Conservation (phyloP, 2,113 vertebrate genomes). For the Sebastes fasciatus region DNA sequence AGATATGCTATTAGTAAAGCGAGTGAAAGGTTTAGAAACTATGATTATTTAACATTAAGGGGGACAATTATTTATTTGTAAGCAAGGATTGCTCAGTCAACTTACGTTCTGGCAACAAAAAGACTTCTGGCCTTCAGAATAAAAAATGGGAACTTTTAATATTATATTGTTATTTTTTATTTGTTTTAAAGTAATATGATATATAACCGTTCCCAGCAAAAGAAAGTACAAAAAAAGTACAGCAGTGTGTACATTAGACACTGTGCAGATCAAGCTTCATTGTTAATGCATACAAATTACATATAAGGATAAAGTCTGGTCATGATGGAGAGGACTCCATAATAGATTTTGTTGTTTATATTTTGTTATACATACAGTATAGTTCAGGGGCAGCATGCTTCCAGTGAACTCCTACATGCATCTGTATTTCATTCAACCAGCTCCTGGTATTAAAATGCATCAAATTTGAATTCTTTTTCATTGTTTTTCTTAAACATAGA, state of each 20-base stretch:
- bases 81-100: conserved; percentile 14
- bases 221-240: not conserved
- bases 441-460: conserved; percentile 3
- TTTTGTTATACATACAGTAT: conserved; percentile 16
- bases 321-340: not conserved
- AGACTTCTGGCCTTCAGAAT: conserved; percentile 7
- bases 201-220: conserved; percentile 15
- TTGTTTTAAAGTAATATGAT: conserved; percentile 25
- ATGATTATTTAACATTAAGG: conserved; percentile 54
- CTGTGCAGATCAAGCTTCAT: not conserved
- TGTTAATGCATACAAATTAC: conserved; percentile 1
- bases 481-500: conserved; percentile 9
- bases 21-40: conserved; percentile 18
- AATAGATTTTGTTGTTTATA: conserved; percentile 12
- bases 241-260: conserved; percentile 21
- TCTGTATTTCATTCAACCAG: not conserved
- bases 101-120: conserved; percentile 19
- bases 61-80: conserved; percentile 63
- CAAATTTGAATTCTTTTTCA: not conserved
- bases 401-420: not conserved
- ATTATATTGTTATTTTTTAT: conserved; percentile 15
- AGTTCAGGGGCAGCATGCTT: conserved; percentile 4
- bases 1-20: not conserved
- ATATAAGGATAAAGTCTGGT: not conserved
- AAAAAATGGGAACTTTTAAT: conserved; percentile 37